Base-by-base conservation (phyloP, 2,888 invertebrate species). In the Hedychridium roseum region DNA sequence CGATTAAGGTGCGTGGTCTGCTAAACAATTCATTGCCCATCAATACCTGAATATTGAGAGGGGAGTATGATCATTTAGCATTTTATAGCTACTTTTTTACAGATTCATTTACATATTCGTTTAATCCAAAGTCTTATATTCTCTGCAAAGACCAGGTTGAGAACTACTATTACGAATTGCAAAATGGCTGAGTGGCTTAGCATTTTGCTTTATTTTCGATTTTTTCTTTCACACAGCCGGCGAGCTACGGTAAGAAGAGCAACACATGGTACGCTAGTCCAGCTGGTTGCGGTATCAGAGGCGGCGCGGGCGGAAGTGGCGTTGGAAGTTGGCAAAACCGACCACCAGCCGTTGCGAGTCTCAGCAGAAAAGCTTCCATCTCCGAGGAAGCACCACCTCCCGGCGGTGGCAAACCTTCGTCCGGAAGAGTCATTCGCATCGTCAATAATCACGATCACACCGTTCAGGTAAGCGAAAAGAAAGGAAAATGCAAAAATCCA, bases 381-480 rank as follows among this genome's bases (percentile, higher is more conserved):
- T 90, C 88, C 58, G 92, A 92, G 80, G 88, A 90, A 42, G 88
- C 87, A 36, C 88, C 91, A 42, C 86, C 88, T 1, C 86, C 88
- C 1, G 86, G 87, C 50, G 85, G 81, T 79, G 83, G 79, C 57
- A 91, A 92, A 70, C 90, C 91, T 7, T 86, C 89, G 66, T 91
- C 92, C 51, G 91, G 93, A 37, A 84, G 92, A 64, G 91, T 94
- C 65, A 94, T 97, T 76, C 85, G 95, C 64, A 93, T 97, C 74
- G 92, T 96, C 74, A 96, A 96, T 80, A 94, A 94, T 79, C 88
- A 91, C 84, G 91, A 94, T 80, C 93, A 94, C 78, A 90, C 92
- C 27, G 90, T 93, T 68, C 92, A 93, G 87, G 92, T 92, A 79
- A 17, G 6, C n/a, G 9, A 31, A 5, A 11, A 31, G 11, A 4